Base-by-base conservation (phyloP, 1,140 invertebrate species). In the Eubasilissa regina region DNA sequence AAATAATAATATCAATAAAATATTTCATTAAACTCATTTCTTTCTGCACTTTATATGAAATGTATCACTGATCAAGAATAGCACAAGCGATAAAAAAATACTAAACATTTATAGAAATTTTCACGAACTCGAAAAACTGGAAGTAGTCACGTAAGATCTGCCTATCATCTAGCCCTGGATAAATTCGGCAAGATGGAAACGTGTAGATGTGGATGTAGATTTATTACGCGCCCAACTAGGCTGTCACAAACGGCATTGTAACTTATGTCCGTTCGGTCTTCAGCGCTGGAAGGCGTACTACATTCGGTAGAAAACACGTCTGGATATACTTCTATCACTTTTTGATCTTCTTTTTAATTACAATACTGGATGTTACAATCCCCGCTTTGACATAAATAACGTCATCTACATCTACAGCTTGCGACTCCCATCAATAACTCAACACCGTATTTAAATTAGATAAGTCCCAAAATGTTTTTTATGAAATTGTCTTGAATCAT, bases 261-360 rank as follows among this genome's bases (percentile, higher is more conserved):
- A 62, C 19, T 62, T 62, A 62, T 3, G 25, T 35, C 25, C 1
- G 25, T 35, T 35, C 25, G 6, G 25, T 62, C 6, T 12, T 11
- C 17, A 25, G 11, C 58, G 58, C 58, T 62, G 13, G 10, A 21
- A 62, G 58, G 53, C 72, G 19, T 17, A 19, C 13, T n/a, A 13
- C 47, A 21, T n/a, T 43, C 25, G 25, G 13, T 6, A 62, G 58
- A 8, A 47, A 21, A 58, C 51, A 44, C 13, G 15, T 17, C 35
- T 56, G 17, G 58, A 55, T 43, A 75, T 45, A 75, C 56, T 17
- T 21, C 48, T 13, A 73, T 56, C 35, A 66, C 7, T 44, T 48
- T 25, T 64, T n/a, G 45, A 48, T 21, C 47, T 51, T 70, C 47
- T 51, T 70, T 70, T 70, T 70, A 51, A 70, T 51, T 70, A 51